A percentile compares a stretch with the other conserved stretches of the same genome.
These are phyloP conservation scores for Hyles lineata DNA, from an alignment of 2,888 invertebrate species.

Conservation along the genomic window DNA sequence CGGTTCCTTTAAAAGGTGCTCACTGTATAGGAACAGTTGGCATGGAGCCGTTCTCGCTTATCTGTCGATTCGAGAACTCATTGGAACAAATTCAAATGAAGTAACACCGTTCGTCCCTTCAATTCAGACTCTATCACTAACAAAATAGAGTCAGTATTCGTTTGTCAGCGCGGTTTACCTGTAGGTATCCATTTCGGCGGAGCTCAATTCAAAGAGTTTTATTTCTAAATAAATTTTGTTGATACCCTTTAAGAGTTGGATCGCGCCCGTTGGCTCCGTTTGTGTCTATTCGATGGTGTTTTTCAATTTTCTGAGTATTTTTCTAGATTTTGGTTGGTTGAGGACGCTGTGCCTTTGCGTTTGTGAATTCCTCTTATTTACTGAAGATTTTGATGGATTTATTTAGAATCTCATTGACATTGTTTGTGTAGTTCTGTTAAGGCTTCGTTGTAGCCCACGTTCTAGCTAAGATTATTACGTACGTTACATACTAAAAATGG, in stretches of 20 bases:
- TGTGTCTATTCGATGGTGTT: conserved; percentile 13
- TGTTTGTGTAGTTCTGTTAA: neutral
- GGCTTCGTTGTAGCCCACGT: too few species aligned
- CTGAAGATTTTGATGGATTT: neutral
- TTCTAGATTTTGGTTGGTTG: conserved; percentile 4
- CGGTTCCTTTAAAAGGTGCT: conserved; percentile 23
- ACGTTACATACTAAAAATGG: too few species aligned
- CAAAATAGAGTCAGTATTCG: neutral
- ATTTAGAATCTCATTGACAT: neutral
- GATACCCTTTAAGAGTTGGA: conserved; percentile 29
- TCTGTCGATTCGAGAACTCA: conserved; percentile 45
- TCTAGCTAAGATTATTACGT: too few species aligned
- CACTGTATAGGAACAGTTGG: conserved; percentile 23
- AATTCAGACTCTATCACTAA: neutral
- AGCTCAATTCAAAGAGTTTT: conserved; percentile 31
- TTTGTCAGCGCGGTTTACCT: neutral
- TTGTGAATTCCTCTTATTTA: neutral
- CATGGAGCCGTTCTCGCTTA: conserved; percentile 39
- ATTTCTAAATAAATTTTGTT: conserved; percentile 34
- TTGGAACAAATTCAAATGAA: conserved; percentile 36
- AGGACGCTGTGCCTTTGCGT: neutral
- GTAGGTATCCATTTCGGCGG: conserved; percentile 16
- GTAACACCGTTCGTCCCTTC: neutral
- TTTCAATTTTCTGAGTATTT: conserved; percentile 13
- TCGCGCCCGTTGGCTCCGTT: conserved; percentile 4